These are phyloP conservation scores for Trachythela sp. DNA, from an alignment of 64 coral and sea anemone genomes.

Conservation along the genomic window DNA sequence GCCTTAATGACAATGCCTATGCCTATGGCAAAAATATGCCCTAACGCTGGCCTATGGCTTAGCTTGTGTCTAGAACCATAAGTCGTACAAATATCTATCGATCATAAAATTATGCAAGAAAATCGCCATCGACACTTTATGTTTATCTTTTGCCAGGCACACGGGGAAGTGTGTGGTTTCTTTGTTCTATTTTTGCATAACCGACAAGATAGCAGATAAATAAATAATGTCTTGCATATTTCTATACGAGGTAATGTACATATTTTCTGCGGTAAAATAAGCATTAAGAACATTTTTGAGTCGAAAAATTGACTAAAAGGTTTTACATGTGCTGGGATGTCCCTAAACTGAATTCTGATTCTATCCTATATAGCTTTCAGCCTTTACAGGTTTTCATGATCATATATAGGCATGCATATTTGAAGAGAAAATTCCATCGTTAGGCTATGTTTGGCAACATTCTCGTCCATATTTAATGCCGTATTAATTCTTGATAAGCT, in stretches of 20 bases:
- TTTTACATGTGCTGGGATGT: neutral
- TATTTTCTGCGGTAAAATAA: neutral
- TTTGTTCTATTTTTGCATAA: neutral
- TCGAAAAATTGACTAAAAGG: neutral
- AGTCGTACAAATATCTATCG: neutral
- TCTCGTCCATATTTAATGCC: slow-evolving; percentile 23
- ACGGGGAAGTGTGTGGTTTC: neutral
- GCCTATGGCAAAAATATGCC: too few relatives aligned
- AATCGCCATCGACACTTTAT: neutral
- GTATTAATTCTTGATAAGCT: slow-evolving; percentile 33
- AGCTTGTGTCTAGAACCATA: neutral
- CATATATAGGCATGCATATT: slow-evolving; percentile 22
- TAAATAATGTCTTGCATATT: slow-evolving; percentile 14
- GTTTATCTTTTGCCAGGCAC: neutral
- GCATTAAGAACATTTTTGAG: neutral
- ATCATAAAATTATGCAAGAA: neutral
- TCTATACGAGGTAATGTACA: neutral
- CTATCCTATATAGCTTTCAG: neutral
- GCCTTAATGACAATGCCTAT: too few relatives aligned
- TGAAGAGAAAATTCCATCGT: slow-evolving; percentile 1
- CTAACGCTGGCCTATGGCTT: too few relatives aligned
- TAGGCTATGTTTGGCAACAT: neutral
- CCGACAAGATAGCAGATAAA: slow-evolving; percentile 1
- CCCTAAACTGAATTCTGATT: neutral
- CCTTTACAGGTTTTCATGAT: neutral